These are phyloP conservation scores for Sycophaga agraensis DNA, from an alignment of 1,140 invertebrate genomes.

Conservation along the genomic window DNA sequence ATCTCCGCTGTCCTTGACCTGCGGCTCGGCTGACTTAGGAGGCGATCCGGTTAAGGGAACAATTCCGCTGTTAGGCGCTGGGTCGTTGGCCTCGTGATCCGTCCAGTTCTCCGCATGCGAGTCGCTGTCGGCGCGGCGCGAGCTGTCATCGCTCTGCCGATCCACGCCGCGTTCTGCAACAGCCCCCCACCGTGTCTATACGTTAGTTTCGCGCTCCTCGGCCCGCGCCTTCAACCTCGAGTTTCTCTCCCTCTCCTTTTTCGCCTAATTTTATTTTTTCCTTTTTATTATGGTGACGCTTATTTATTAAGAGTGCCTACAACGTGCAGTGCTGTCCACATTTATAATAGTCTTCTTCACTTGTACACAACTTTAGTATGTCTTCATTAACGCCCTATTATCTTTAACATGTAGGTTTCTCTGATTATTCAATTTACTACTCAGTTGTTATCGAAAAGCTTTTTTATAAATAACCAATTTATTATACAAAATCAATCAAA, in stretches of 20 bases:
- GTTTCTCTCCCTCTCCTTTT: background rate
- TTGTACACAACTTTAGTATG: too few species aligned
- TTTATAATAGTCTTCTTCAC: too few species aligned
- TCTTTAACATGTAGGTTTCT: too few species aligned
- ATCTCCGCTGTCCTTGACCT: conserved; percentile 36
- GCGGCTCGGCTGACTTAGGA: conserved; percentile 46
- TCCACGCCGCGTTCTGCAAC: conserved; percentile 59
- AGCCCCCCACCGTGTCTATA: conserved; percentile 19
- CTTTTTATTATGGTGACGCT: background rate
- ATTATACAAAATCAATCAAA: too few species aligned
- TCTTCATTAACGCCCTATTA: too few species aligned
- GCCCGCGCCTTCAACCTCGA: too few species aligned
- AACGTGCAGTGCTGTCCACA: too few species aligned
- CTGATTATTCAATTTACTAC: too few species aligned
- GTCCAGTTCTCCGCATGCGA: conserved; percentile 64
- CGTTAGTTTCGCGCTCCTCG: background rate
- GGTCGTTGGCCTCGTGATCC: conserved; percentile 63
- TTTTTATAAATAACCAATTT: too few species aligned
- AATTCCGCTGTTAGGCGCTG: conserved; percentile 41
- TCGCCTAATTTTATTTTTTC: background rate
- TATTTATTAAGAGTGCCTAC: too few species aligned
- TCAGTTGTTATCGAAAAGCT: too few species aligned
- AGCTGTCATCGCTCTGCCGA: conserved; percentile 65
- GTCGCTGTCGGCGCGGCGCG: conserved; percentile 65
- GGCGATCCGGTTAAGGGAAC: conserved; percentile 9